Conservation (phyloP, 2,888 invertebrate species). For the Oxycera nigricornis region DNA sequence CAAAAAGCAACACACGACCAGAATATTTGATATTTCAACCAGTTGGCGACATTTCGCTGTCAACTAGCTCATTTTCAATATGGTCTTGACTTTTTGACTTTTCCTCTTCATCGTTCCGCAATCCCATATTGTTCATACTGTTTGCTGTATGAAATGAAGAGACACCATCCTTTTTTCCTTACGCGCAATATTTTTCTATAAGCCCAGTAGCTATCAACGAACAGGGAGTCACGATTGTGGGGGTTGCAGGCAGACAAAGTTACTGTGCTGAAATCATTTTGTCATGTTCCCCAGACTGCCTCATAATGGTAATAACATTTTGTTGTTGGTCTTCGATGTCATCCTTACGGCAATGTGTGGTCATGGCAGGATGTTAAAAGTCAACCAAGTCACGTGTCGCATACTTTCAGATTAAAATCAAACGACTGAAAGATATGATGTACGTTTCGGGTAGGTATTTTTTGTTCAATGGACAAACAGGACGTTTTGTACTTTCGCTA, state of each 20-base stretch:
- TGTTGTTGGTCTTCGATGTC: not conserved
- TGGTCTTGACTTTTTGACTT: constrained; percentile 30
- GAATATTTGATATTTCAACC: constrained; percentile 44
- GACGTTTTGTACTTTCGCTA: too few relatives aligned
- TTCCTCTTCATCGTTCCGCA: constrained; percentile 6
- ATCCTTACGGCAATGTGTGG: constrained; percentile 31
- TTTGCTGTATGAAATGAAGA: not conserved
- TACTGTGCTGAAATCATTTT: not conserved
- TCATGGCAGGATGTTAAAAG: constrained; percentile 42
- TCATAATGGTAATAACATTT: not conserved
- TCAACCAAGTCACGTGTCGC: constrained; percentile 46
- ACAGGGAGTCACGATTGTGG: not conserved
- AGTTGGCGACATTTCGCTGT: constrained; percentile 32
- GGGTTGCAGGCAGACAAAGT: not conserved
- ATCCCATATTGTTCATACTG: not conserved
- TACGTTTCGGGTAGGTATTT: too few relatives aligned
- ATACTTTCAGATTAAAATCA: constrained; percentile 43
- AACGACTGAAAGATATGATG: constrained; percentile 26
- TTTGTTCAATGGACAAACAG: too few relatives aligned
- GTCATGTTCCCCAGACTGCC: not conserved
- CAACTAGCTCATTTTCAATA: constrained; percentile 36
- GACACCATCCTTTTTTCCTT: not conserved
- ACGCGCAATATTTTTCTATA: not conserved
- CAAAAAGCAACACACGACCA: constrained; percentile 45
- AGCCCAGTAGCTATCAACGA: not conserved